Base-by-base conservation (phyloP, 2,113 vertebrate genomes). In the Salvelinus namaycush region DNA sequence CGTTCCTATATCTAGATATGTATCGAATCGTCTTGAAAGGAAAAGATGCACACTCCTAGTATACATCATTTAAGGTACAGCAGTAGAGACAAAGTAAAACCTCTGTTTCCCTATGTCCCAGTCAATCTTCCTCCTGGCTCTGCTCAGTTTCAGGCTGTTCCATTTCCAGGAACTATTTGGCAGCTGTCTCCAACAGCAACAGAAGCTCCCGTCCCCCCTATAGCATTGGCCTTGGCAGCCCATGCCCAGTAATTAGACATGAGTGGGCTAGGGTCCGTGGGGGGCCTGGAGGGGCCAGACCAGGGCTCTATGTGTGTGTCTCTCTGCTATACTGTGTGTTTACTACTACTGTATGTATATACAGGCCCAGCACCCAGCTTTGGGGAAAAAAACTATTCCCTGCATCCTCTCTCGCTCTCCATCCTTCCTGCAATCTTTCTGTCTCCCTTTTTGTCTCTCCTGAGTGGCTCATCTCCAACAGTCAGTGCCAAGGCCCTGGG, bases 201-300 rank as follows among this genome's bases (percentile, higher is more conserved):
- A 89, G 83, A 89, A 84, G 89, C 81, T 82, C 76, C 70, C 26
- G 77, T 88, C 84, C 81, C 2, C 84, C 81, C 3, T 34, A 20
- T 69, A 82, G 86, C 84, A 70, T 44, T 29, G 0, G 79, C 64
- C 74, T 74, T 83, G 85, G 80, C 83, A 84, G 79, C 78, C 87
- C 73, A 26, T 29, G 62, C 73, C 64, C 79, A 84, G 75, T 76
- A 74, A 84, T 84, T 81, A 81, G 79, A 84, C 76, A 49, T n/a
- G 49, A 77, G 70, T 14, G 77, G 72, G 68, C 29, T 34, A 5
- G 66, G 13, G 26, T 31, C 59, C 26, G 8, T 18, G 16, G 16
- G 18, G 16, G 31, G 31, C 16, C 14, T 34, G 18, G 31, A 20
- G 51, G 31, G 67, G 16, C 67, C 29, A 20, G 31, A 29, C 16